Conservation (phyloP, 2,113 vertebrate species). For the Silurus glanis region DNA sequence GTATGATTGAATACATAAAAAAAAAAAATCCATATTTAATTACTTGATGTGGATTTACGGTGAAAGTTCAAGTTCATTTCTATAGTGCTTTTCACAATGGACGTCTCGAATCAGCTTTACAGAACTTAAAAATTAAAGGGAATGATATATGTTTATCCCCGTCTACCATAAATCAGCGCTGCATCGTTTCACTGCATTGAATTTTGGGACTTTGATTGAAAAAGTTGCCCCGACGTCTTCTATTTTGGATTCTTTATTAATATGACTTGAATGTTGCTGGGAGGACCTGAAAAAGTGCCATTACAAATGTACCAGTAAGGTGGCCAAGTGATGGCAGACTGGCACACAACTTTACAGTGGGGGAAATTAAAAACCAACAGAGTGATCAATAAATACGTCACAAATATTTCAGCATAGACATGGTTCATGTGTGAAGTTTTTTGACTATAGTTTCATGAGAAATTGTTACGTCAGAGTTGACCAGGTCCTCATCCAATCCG, state of each 20-base stretch:
- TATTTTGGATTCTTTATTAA: background rate
- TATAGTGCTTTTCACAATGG: too few species aligned
- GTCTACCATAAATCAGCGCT: too few species aligned
- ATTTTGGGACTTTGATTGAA: background rate
- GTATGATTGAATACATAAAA: background rate
- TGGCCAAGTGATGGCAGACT: background rate
- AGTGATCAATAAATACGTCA: background rate
- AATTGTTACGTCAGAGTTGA: background rate
- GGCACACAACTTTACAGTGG: too few species aligned
- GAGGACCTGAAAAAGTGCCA: background rate
- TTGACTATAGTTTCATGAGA: background rate
- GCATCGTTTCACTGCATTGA: background rate
- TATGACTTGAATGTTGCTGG: background rate
- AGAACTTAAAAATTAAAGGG: too few species aligned
- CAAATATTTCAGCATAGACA: background rate
- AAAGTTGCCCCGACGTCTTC: background rate
- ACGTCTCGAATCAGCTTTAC: too few species aligned
- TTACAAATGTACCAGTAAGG: background rate
- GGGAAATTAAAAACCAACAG: too few species aligned
- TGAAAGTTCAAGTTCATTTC: too few species aligned
- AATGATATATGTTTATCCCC: too few species aligned
- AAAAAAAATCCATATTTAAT: background rate
- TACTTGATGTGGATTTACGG: background rate
- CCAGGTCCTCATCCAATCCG: slow-evolving; percentile 51
- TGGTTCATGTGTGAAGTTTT: background rate